Evolutionary conservation across 1,140 invertebrate species (phyloP), one percentile per base, ranked within the genome.

Genomic region (Platyscapa corneri): DNA sequence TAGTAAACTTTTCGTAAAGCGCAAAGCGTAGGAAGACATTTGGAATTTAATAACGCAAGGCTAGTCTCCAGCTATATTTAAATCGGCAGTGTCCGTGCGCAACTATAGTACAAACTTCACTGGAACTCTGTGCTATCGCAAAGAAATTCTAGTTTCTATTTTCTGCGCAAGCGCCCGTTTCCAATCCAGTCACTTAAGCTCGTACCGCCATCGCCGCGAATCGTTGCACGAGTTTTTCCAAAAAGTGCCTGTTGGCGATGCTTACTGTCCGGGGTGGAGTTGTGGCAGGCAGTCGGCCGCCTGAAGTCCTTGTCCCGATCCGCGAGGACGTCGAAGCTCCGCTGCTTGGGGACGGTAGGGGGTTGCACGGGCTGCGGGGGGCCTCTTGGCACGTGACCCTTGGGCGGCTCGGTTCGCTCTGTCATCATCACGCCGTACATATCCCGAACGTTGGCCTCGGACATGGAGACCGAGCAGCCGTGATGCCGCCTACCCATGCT

Each of bases 401-500:
- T 74, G 70, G 75, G 82, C 0, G 91, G 88, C 18, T 93, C 92
- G 14, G 87, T 89, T 42, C 90, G 88, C 14, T 92, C 91, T 3
- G 89, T 82, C 53, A 91, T 72, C 88, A 92, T 90, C 27, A 89
- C 89, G 16, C 91, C 90, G 65, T 93, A 93, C 87, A 91, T 91
- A n/a, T 93, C 92, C 23, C 91, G 86, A 3, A 92, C 91, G 82
- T 92, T 93, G 1, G 92, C 92, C 53, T 93, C 92, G 0, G 92
- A 93, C 0, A 92, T 87, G 0, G 93, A 92, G 10, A 90, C 90
- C 0, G 92, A 91, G 60, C 91, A 91, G 39, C 91, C 92, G 90
- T 93, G 92, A 86, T 93, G 91, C 64, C 90, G 87, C 49, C 92
- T 89, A 27, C 92, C 92, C 86, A 93, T 92, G 84, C 93, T 93